Conservation (phyloP, 2,113 vertebrate genomes). For the Acrocephalus kingi region DNA sequence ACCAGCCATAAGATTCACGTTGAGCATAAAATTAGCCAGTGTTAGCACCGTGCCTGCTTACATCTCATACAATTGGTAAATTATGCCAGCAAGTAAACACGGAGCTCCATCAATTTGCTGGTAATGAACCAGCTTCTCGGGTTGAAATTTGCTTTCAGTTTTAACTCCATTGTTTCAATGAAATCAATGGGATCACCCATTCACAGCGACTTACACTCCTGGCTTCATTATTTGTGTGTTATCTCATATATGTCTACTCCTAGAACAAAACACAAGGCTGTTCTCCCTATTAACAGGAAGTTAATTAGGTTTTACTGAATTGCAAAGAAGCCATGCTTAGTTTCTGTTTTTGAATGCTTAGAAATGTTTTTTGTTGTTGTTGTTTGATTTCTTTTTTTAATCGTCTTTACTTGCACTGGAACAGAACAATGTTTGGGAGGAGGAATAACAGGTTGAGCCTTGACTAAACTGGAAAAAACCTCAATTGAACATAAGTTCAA, state of each 20-base stretch:
- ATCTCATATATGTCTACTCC: background rate
- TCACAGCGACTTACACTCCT: background rate
- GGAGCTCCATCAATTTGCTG: constrained; percentile 42
- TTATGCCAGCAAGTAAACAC: constrained; percentile 26
- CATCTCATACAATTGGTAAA: constrained; percentile 48
- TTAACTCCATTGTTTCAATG: background rate
- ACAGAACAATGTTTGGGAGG: background rate
- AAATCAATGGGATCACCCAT: constrained; percentile 23
- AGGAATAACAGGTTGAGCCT: background rate
- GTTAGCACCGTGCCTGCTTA: constrained; percentile 35
- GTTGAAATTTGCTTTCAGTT: constrained; percentile 23
- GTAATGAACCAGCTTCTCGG: constrained; percentile 33
- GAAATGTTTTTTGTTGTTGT: background rate
- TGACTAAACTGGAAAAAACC: background rate
- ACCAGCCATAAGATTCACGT: constrained; percentile 51
- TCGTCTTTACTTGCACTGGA: background rate
- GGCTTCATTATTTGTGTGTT: background rate
- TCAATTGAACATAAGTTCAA: background rate
- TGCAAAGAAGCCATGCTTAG: background rate
- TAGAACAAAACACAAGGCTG: background rate
- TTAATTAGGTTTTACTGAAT: constrained; percentile 22
- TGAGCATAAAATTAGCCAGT: constrained; percentile 60
- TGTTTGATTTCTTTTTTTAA: background rate
- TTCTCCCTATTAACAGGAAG: background rate
- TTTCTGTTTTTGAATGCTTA: background rate